These are phyloP conservation scores for Nesometra sesokonis DNA, from an alignment of 35 echinoderm and acorn worm species.

Conservation along the genomic window DNA sequence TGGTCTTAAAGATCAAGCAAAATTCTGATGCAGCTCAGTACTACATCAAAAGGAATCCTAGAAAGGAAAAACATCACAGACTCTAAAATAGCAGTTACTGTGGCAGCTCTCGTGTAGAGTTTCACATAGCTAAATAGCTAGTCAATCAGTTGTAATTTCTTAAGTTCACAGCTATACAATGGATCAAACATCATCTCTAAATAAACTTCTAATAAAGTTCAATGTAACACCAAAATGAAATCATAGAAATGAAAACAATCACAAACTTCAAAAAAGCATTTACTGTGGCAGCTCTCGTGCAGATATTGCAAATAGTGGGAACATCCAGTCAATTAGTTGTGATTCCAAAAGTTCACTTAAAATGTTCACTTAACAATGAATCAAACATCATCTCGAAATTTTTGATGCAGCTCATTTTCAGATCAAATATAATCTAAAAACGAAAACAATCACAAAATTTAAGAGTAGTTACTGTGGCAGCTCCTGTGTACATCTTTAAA, in stretches of 20 bases:
- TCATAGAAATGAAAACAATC: too few relatives aligned
- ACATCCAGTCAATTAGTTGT: conserved; percentile 64
- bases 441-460: too few relatives aligned
- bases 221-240: too few relatives aligned
- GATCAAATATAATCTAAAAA: too few relatives aligned
- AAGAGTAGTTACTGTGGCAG: background rate
- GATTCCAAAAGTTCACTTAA: conserved; percentile 52
- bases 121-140: conserved; percentile 39
- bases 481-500: conserved; percentile 3
- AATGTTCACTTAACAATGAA: conserved; percentile 75
- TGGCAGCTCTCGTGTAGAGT: background rate
- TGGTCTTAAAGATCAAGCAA: too few relatives aligned
- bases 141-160: conserved; percentile 47
- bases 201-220: conserved; percentile 14
- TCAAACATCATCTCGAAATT: conserved; percentile 90
- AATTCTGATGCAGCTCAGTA: too few relatives aligned
- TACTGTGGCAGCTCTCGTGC: background rate
- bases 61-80: too few relatives aligned
- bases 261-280: background rate
- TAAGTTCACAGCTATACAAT: conserved; percentile 59
- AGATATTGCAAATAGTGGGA: conserved; percentile 22
- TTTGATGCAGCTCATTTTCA: too few relatives aligned
- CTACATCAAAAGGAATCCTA: too few relatives aligned
- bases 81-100: background rate
- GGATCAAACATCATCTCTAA: conserved; percentile 96